Conservation (phyloP, 2,888 invertebrate species). For the Auanema freiburgensis region DNA sequence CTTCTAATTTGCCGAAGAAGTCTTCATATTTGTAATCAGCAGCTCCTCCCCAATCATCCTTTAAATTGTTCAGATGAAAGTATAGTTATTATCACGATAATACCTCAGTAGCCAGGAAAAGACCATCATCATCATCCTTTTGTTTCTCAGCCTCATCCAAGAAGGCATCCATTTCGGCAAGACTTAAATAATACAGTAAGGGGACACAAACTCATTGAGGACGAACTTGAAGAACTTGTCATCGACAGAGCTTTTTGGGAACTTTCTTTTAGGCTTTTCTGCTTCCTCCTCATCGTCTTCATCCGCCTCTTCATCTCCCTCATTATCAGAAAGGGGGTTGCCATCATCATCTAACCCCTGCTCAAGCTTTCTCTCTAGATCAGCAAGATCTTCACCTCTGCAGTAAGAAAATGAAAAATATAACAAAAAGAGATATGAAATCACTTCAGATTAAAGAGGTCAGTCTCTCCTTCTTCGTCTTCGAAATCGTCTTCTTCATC, state of each 20-base stretch:
- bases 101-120: slow-evolving; percentile 6
- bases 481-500: slow-evolving; percentile 10
- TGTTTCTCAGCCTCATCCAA: slow-evolving; percentile 33
- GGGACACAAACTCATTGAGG: not conserved
- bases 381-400: slow-evolving; percentile 34
- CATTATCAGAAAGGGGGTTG: not conserved
- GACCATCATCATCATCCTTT: slow-evolving; percentile 23
- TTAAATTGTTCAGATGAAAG: slow-evolving; percentile 3
- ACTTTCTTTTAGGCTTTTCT: slow-evolving; percentile 23
- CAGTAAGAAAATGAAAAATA: slow-evolving; percentile 6
- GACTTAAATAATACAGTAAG: slow-evolving; percentile 19
- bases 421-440: slow-evolving; percentile 1
- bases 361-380: slow-evolving; percentile 31
- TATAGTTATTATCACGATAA: not conserved
- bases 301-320: slow-evolving; percentile 22
- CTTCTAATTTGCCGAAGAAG: slow-evolving; percentile 38
- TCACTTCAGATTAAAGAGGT: slow-evolving; percentile 32
- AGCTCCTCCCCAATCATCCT: slow-evolving; percentile 36
- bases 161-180: slow-evolving; percentile 43
- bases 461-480: slow-evolving; percentile 30
- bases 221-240: slow-evolving; percentile 39
- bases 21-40: slow-evolving; percentile 44
- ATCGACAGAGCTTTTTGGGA: slow-evolving; percentile 35
- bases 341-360: not conserved
- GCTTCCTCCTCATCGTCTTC: slow-evolving; percentile 1